Conservation (phyloP, 2,113 vertebrate species). For the Empidonax traillii region DNA sequence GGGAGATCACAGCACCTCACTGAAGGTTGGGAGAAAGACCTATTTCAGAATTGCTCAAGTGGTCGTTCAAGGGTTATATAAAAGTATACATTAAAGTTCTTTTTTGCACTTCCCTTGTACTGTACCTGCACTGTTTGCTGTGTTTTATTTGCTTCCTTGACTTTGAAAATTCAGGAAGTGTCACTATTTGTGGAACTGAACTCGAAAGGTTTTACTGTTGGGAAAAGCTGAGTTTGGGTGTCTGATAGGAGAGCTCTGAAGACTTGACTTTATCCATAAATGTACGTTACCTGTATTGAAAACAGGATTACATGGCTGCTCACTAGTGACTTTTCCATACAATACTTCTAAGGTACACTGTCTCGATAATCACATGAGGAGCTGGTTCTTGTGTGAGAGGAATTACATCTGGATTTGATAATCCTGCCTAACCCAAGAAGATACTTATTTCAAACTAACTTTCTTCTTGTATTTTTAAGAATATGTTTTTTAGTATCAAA, state of each 20-base stretch:
- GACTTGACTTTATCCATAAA: not conserved
- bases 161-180: not conserved
- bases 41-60: not conserved
- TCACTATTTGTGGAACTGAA: not conserved
- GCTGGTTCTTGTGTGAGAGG: not conserved
- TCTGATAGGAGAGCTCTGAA: not conserved
- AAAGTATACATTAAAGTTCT: not conserved
- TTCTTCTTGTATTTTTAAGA: not conserved
- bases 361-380: not conserved
- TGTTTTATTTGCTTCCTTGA: not conserved
- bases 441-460: not conserved
- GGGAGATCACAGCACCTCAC: not conserved
- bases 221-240: not conserved
- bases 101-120: not conserved
- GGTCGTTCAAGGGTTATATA: not conserved
- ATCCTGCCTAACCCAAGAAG: not conserved
- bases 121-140: not conserved
- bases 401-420: slow-evolving; percentile 20
- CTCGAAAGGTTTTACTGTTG: not conserved
- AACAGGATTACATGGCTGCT: not conserved
- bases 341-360: not conserved
- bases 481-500: not conserved
- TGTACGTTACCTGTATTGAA: not conserved
- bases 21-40: not conserved
- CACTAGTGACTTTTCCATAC: not conserved